Evolutionary conservation across 2,888 invertebrate genomes (phyloP).

Genomic region (Alcis repandata): DNA sequence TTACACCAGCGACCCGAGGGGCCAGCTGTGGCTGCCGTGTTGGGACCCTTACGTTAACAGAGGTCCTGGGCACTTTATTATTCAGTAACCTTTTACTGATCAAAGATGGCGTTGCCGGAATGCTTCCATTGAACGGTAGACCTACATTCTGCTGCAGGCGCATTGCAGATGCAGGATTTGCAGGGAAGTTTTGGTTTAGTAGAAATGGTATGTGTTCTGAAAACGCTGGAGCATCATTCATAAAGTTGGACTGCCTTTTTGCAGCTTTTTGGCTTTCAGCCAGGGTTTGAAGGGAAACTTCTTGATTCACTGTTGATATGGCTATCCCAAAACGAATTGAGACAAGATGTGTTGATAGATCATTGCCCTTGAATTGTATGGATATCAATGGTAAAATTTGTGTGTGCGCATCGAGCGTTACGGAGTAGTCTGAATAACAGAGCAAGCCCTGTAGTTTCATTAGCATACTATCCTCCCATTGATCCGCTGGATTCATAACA

Average conservation of each 20-base stretch:
- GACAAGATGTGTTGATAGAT: slow-evolving; percentile 80
- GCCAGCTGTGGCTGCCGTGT: slow-evolving; percentile 66
- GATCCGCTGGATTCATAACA: slow-evolving; percentile 80
- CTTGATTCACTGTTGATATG: slow-evolving; percentile 80
- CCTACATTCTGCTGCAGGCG: slow-evolving; percentile 71
- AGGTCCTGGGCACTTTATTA: slow-evolving; percentile 71
- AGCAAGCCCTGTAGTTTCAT: slow-evolving; percentile 74
- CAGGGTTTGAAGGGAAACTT: slow-evolving; percentile 67
- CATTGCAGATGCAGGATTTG: slow-evolving; percentile 80
- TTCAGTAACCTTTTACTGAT: slow-evolving; percentile 72
- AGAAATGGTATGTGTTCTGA: slow-evolving; percentile 78
- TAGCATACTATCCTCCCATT: slow-evolving; percentile 84
- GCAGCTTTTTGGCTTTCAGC: slow-evolving; percentile 55
- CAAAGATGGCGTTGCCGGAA: slow-evolving; percentile 62
- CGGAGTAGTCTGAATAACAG: slow-evolving; percentile 76
- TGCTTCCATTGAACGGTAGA: slow-evolving; percentile 69
- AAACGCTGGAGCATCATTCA: slow-evolving; percentile 62
- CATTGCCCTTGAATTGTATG: slow-evolving; percentile 79
- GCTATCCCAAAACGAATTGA: slow-evolving; percentile 77
- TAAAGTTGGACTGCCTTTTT: slow-evolving; percentile 67
- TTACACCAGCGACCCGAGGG: slow-evolving; percentile 39
- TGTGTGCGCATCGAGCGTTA: slow-evolving; percentile 71
- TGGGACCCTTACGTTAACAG: slow-evolving; percentile 71
- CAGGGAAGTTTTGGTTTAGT: slow-evolving; percentile 77
- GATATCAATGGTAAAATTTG: slow-evolving; percentile 76